Base-by-base conservation (phyloP, 2,888 invertebrate species). In the Pollenia amentaria region DNA sequence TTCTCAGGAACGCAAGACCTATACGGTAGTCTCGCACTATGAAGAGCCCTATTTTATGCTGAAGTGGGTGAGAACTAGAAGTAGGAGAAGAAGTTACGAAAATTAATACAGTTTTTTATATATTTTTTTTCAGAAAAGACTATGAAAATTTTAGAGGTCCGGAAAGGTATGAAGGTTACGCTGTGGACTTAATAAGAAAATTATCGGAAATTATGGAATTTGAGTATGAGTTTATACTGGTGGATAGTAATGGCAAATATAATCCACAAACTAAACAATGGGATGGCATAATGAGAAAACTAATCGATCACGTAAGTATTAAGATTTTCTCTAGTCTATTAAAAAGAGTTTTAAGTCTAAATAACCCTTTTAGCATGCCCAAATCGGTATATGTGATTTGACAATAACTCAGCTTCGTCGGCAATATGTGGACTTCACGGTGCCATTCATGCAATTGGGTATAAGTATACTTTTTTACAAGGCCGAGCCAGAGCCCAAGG, bases 371-470 rank as follows among this genome's bases (percentile, higher is more conserved):
- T 94, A 98, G 98, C 97, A 97, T 95, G 98, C 98, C 11, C 98
- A 99, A 92, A 95, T 99, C 89, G 99, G 98, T 0, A 96, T 99
- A 82, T 99, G 98, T 90, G 99, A 99, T 91, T 94, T 99, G 89
- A 99, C 99, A 2, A 99, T 99, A 86, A 99, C 98, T 11, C 98
- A 97, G 92, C 96, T 97, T 79, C 95, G 99, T 77, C 96, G 98
- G 89, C 95, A 96, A 88, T 96, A 96, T 48, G 98, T 98, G 18
- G 98, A 98, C 93, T 99, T 99, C 93, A 98, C 98, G 0, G 98
- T 98, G 94, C 99, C 99, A 0, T 99, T 99, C 93, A 99, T 99
- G 98, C 98, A 98, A 89, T 94, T 99, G 87, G 98, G 97, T 94
- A 98, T 98, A 89, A 97, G 98, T 90, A 98, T 99, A 92, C 93